phyloP scores from a whole-genome alignment of 1,140 invertebrate genomes.

The Pomacea maculata region DNA sequence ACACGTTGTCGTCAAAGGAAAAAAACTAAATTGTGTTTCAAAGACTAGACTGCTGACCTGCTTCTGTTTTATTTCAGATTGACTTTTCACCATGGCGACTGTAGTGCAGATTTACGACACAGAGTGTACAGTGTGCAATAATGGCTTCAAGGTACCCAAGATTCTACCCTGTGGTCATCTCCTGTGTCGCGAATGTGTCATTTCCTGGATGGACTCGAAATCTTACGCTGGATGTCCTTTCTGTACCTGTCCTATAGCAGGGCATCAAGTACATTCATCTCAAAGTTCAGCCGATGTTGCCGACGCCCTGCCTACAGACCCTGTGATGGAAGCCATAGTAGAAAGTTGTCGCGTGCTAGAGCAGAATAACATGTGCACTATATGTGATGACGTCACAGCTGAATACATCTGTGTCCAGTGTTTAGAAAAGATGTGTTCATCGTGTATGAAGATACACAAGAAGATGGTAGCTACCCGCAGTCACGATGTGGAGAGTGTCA shows the following conservation, averaged over 20 bases:
- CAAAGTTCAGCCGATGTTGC: not conserved
- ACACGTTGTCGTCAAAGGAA: no score
- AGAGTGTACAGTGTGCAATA: slow-evolving; percentile 1
- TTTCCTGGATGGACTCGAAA: not conserved
- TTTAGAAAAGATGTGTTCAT: not conserved
- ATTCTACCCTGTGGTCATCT: slow-evolving; percentile 12
- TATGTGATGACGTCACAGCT: slow-evolving; percentile 4
- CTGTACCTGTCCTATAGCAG: not conserved
- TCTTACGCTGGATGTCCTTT: not conserved
- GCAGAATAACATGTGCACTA: not conserved
- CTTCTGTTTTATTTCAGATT: no score
- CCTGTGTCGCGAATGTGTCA: slow-evolving; percentile 3
- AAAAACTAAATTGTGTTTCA: no score
- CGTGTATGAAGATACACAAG: not conserved
- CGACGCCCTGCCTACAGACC: not conserved
- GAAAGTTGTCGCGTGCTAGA: not conserved
- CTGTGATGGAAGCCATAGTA: not conserved
- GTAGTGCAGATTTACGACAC: not conserved
- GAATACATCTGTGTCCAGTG: not conserved
- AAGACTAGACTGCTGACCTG: no score
- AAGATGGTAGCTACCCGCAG: not conserved
- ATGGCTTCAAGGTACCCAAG: not conserved
- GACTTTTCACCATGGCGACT: no score
- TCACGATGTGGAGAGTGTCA: not conserved
- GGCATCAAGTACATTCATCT: no score